phyloP scores from a whole-genome alignment of 2,113 vertebrate species.

The Lota lota region DNA sequence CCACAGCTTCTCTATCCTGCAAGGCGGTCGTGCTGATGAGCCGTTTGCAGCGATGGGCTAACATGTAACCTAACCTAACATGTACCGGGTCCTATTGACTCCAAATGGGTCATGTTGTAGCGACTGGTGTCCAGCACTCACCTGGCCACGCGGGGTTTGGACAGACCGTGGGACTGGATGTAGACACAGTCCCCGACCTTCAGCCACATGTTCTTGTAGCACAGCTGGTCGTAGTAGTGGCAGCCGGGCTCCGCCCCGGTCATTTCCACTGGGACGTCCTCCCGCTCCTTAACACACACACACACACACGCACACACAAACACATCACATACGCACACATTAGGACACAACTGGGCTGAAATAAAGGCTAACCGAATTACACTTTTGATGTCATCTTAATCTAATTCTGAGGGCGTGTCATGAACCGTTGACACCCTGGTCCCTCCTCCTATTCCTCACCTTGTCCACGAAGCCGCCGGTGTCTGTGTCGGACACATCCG shows the following conservation, averaged over 20 bases:
- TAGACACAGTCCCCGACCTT: conserved; percentile 96
- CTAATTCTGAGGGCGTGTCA: too few relatives aligned
- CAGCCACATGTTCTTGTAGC: conserved; percentile 88
- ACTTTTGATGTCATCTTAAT: too few relatives aligned
- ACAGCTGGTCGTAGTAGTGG: conserved; percentile 92
- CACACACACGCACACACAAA: conserved; percentile 5
- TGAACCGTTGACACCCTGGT: too few relatives aligned
- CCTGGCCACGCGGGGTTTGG: conserved; percentile 89
- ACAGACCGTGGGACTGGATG: conserved; percentile 90
- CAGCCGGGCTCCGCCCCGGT: conserved; percentile 87
- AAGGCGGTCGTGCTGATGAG: conserved; percentile 9
- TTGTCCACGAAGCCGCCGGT: conserved; percentile 68
- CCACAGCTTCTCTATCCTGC: conserved; percentile 91
- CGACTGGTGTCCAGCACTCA: conserved; percentile 39
- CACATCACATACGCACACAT: neutral
- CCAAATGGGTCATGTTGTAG: neutral
- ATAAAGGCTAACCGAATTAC: too few relatives aligned
- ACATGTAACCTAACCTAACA: neutral
- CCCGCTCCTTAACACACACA: conserved; percentile 79
- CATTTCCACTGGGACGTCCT: conserved; percentile 92
- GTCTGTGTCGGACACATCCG: conserved; percentile 70
- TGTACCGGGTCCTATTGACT: neutral
- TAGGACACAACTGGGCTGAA: neutral
- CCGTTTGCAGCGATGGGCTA: too few relatives aligned
- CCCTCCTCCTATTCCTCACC: conserved; percentile 44